These are phyloP conservation scores for Patella caerulea DNA, from an alignment of 2,888 invertebrate genomes.

Conservation along the genomic window DNA sequence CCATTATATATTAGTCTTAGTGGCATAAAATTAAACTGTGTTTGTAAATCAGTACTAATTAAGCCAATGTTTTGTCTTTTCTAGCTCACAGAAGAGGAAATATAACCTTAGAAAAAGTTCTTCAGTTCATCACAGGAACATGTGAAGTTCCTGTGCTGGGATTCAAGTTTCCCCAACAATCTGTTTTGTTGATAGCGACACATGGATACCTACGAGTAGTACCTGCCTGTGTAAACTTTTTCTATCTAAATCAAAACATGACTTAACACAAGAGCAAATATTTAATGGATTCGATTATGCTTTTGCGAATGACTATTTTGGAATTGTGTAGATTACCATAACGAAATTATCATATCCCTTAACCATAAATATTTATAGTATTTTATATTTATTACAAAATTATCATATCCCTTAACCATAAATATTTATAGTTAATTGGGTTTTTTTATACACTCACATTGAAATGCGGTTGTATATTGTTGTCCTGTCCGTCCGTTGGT, in stretches of 20 bases:
- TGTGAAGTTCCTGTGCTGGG: background rate
- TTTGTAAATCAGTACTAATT: too few relatives aligned
- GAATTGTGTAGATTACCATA: background rate
- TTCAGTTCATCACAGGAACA: background rate
- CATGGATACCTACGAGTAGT: conserved; percentile 1
- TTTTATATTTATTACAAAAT: too few relatives aligned
- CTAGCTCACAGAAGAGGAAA: background rate
- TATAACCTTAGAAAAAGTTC: background rate
- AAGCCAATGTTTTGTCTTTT: background rate
- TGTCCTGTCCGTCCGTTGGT: too few relatives aligned
- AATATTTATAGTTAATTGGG: too few relatives aligned
- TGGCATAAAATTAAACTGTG: too few relatives aligned
- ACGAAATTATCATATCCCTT: too few relatives aligned
- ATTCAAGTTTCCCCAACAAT: background rate
- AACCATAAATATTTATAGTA: too few relatives aligned
- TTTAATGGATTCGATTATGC: background rate
- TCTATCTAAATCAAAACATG: background rate
- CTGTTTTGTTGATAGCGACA: background rate
- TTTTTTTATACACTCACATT: too few relatives aligned
- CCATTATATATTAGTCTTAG: too few relatives aligned
- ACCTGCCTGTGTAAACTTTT: conserved; percentile 1
- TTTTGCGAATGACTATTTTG: conserved; percentile 3
- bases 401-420: too few relatives aligned
- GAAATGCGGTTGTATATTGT: too few relatives aligned
- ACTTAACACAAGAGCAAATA: background rate